phyloP scores from a whole-genome alignment of 2,797 vertebrate species.

The Alfaro cultratus region DNA sequence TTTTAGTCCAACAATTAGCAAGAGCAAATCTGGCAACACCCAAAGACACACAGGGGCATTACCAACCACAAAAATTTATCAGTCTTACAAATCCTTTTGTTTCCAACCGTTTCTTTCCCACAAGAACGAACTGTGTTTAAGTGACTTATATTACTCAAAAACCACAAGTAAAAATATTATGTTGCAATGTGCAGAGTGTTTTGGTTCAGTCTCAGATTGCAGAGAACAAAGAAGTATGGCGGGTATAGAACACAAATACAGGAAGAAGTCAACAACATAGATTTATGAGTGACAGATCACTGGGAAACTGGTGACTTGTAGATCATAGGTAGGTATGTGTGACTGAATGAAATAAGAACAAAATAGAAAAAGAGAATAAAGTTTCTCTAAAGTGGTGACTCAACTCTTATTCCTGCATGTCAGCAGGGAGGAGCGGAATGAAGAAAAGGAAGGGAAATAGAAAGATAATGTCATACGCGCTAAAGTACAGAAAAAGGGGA shows the following conservation, averaged over 20 bases:
- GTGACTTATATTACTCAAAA: slow-evolving; percentile 18
- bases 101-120: slow-evolving; percentile 29
- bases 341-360: slow-evolving; percentile 15
- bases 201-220: slow-evolving; percentile 25
- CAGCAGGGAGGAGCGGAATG: slow-evolving; percentile 11
- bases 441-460: slow-evolving; percentile 4
- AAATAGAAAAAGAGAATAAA: slow-evolving; percentile 7
- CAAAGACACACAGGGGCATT: slow-evolving; percentile 26
- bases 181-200: slow-evolving; percentile 28
- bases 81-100: slow-evolving; percentile 27
- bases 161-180: slow-evolving; percentile 38
- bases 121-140: slow-evolving; percentile 21
- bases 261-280: slow-evolving; percentile 9
- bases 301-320: slow-evolving; percentile 34
- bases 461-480: not conserved
- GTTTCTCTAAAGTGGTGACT: slow-evolving; percentile 36
- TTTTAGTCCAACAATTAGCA: slow-evolving; percentile 38
- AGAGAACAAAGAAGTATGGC: slow-evolving; percentile 22
- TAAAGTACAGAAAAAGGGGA: not conserved
- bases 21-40: slow-evolving; percentile 37
- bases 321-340: slow-evolving; percentile 22
- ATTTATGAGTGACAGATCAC: slow-evolving; percentile 28
- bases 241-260: slow-evolving; percentile 24
- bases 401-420: slow-evolving; percentile 35
- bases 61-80: slow-evolving; percentile 30